Conservation (phyloP, 1,140 invertebrate genomes). For the Aphelenchoides fujianensis region DNA sequence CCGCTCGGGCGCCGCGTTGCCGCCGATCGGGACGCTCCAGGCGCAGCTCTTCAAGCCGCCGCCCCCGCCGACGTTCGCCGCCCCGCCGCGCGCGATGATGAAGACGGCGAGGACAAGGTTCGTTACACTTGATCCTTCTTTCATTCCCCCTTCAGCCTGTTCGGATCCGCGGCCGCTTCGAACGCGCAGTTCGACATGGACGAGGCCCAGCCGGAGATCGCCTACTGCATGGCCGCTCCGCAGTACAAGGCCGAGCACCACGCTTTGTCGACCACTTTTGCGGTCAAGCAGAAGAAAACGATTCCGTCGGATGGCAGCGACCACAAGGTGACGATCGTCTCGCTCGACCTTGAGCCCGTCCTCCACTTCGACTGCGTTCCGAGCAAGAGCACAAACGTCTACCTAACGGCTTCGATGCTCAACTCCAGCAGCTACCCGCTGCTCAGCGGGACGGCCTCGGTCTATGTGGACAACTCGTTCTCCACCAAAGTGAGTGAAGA, state of each 20-base stretch:
- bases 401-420: conserved; percentile 62
- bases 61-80: conserved; percentile 54
- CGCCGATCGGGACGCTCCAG: background rate
- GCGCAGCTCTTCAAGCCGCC: background rate
- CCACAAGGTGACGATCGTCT: conserved; percentile 63
- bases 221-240: conserved; percentile 3
- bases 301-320: conserved; percentile 61
- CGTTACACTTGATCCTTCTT: background rate
- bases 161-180: too few species aligned
- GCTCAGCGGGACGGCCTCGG: conserved; percentile 62
- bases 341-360: conserved; percentile 61
- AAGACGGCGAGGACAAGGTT: background rate
- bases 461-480: conserved; percentile 65
- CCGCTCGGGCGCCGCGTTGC: background rate
- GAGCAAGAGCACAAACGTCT: conserved; percentile 61
- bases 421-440: conserved; percentile 63
- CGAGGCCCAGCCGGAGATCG: background rate
- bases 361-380: conserved; percentile 63
- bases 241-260: conserved; percentile 12
- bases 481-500: conserved; percentile 63
- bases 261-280: conserved; percentile 56
- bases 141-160: too few species aligned
- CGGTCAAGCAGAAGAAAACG: conserved; percentile 57
- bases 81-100: conserved; percentile 57
- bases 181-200: background rate